Base-by-base conservation (phyloP, 2,113 vertebrate species). In the Poeciliopsis prolifica region DNA sequence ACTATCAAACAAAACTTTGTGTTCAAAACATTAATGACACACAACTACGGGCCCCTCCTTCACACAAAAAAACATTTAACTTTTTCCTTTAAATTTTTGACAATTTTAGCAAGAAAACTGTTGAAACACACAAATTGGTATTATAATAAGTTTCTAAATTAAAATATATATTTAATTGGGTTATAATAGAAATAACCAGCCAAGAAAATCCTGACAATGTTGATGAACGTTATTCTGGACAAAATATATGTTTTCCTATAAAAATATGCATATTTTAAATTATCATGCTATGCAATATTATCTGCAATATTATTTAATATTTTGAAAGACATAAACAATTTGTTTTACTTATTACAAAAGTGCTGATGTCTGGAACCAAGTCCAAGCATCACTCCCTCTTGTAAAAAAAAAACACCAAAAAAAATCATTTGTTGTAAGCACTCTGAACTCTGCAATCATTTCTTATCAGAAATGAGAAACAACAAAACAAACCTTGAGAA, bases 401-500 rank as follows among this genome's bases (percentile, higher is more conserved):
- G 42, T 44, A 14, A 15, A 14, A 14, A 15, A 14, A 44, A 44
- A 15, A 37, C 1, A 37, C 0, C 11, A 11, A 37, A 37, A 11
- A 11, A 35, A 19, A 48, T 6, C 19, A 54, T n/a, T 54, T 54
- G 22, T n/a, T 54, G 22, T 10, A 10, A 54, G 51, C 51, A 24
- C 22, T 54, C 51, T 54, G 71, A 29, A 68, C 31, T 10, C 24
- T 48, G 35, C n/a, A 44, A 64, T 70, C 48, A 65, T 64, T 61
- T 87, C 42, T 70, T 66, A 74, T 78, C 65, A 80, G 30, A 74
- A 76, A 76, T 67, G 2, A 17, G 30, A n/a, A 85, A 77, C 37
- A 66, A 75, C 42, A 54, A 3, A 66, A 68, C n/a, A 73, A 76
- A 58, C 63, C 68, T 31, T 48, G 58, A 66, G 48, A 74, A 58